Evolutionary conservation across 2,797 vertebrate species (phyloP).

Genomic region (Malurus splendens): DNA sequence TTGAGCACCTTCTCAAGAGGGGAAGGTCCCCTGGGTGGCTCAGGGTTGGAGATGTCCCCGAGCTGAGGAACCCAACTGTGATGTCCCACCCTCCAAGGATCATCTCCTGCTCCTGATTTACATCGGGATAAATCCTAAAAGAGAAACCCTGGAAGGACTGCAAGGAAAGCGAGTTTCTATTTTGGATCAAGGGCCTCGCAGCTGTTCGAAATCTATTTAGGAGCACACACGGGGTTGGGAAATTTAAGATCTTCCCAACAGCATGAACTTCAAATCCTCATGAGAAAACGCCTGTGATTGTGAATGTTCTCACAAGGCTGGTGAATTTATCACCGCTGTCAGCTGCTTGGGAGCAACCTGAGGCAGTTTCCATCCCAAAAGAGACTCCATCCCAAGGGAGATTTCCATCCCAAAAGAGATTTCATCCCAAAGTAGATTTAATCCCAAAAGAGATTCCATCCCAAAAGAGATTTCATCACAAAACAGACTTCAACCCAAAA

Average conservation of each 20-base stretch:
- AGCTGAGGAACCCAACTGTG: rapidly evolving
- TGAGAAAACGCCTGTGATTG: neutral
- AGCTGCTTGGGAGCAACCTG: neutral
- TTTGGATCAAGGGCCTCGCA: neutral
- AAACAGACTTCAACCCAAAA: no score
- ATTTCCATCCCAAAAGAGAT: neutral
- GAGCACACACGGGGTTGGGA: neutral
- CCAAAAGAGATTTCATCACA: no score
- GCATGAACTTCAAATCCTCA: neutral
- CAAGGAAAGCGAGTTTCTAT: neutral
- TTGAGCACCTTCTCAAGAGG: neutral
- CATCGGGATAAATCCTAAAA: neutral
- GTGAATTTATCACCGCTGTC: neutral
- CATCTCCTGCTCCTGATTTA: neutral
- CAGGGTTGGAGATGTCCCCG: rapidly evolving
- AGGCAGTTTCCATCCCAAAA: neutral
- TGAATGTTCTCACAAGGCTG: neutral
- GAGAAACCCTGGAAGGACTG: neutral
- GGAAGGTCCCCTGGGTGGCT: neutral
- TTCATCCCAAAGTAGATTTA: no score
- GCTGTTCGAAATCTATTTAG: neutral
- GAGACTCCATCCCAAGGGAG: neutral
- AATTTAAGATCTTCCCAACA: neutral
- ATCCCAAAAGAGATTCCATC: neutral
- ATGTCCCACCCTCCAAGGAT: neutral